These are phyloP conservation scores for Acrocephalus scirpaceus DNA, from an alignment of 2,797 vertebrate genomes.

Conservation along the genomic window DNA sequence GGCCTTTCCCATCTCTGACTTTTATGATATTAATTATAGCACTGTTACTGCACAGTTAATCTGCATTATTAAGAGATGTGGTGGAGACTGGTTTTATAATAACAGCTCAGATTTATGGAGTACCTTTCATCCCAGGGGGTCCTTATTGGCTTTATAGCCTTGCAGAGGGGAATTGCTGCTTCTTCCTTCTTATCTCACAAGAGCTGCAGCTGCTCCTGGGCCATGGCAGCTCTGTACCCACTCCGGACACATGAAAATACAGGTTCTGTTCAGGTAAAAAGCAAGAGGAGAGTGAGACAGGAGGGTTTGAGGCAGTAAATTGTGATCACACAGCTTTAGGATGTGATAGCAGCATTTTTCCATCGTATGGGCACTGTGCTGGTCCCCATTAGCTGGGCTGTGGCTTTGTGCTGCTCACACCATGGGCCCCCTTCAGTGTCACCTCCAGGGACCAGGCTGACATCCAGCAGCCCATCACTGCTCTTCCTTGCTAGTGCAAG, in stretches of 20 bases:
- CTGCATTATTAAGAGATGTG: constrained; percentile 44
- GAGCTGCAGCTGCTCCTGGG: background rate
- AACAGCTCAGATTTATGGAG: constrained; percentile 53
- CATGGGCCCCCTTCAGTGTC: rapidly evolving
- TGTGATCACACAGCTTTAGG: rapidly evolving
- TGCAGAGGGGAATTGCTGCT: background rate
- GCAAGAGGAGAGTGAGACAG: background rate
- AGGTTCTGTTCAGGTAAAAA: background rate
- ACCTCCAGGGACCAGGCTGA: background rate
- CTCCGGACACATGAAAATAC: background rate
- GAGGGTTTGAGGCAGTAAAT: background rate
- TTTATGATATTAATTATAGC: constrained; percentile 48
- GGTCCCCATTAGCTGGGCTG: background rate
- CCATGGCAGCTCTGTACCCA: background rate
- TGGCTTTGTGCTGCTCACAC: background rate
- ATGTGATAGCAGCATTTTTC: background rate
- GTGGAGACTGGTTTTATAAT: constrained; percentile 43
- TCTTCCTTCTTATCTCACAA: background rate
- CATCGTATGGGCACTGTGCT: background rate
- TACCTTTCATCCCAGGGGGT: constrained; percentile 10
- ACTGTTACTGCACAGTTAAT: constrained; percentile 45
- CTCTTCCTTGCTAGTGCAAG: background rate
- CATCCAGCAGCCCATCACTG: background rate
- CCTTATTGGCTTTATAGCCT: background rate
- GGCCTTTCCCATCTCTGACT: constrained; percentile 1